These are phyloP conservation scores for Meiosimyza decipiens DNA, from an alignment of 2,888 invertebrate genomes.

Conservation along the genomic window DNA sequence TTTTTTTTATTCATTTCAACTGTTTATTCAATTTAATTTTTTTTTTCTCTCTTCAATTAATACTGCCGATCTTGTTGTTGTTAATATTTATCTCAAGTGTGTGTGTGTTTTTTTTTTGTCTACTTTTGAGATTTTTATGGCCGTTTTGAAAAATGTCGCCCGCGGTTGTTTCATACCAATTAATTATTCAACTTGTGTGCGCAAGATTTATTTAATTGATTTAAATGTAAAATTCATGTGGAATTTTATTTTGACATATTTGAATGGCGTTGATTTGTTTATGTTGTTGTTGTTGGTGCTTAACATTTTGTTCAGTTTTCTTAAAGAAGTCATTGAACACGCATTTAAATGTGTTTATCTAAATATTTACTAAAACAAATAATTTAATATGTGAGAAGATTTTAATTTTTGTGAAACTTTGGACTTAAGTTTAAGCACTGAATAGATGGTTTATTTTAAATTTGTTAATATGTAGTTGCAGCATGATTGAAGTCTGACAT, in stretches of 20 bases:
- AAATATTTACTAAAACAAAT: no score
- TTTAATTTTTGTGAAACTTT: no score
- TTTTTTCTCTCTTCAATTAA: neutral
- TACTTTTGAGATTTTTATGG: no score
- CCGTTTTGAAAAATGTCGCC: no score
- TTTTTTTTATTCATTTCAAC: neutral
- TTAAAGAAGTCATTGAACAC: slow-evolving; percentile 11
- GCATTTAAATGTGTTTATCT: neutral
- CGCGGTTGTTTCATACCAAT: slow-evolving; percentile 10
- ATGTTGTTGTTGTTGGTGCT: neutral
- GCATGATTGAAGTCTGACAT: no score
- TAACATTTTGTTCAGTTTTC: neutral
- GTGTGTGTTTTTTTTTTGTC: no score
- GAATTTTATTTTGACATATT: slow-evolving; percentile 28
- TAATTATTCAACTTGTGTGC: slow-evolving; percentile 26
- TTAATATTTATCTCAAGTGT: no score
- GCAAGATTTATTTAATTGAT: slow-evolving; percentile 31
- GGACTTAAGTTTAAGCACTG: no score
- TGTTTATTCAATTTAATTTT: slow-evolving; percentile 20
- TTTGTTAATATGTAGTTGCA: no score
- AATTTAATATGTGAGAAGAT: no score
- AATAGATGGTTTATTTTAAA: no score
- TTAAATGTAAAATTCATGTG: slow-evolving; percentile 27
- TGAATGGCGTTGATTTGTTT: neutral
- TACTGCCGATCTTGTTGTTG: neutral